Base-by-base conservation (phyloP, 2,113 vertebrate genomes). In the Arvicanthis niloticus region DNA sequence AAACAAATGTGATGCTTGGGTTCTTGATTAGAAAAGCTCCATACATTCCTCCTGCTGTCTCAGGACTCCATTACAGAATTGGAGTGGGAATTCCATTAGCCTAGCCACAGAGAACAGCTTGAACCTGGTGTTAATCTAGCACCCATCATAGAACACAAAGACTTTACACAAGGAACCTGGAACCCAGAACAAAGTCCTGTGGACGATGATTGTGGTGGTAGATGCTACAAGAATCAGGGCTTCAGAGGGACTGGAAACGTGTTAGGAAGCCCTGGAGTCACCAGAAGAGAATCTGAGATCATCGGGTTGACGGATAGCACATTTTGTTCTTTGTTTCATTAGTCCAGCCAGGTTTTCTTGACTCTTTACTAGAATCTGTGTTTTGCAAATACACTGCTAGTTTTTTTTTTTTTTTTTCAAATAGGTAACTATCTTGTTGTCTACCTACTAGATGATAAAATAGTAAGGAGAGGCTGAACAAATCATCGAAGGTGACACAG, bases 171-270 rank as follows among this genome's bases (percentile, higher is more conserved):
- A n/a, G 31, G 22, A 81, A 42, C 34, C 13, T 21, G 58, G 81
- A 12, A n/a, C 34, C 53, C 68, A 78, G 9, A 76, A 31, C 70
- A 24, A 42, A n/a, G 88, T 1, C 22, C 8, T 12, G 65, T 62
- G 22, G 34, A 16, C 40, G 42, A 7, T 0, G 4, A 17, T 7
- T 16, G 40, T 19, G 51, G 2, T 15, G 0, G 4, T 51, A 42
- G 24, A 11, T 5, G 0, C 21, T 22, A 42, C 0, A 16, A 16
- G 5, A 6, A 5, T 13, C 0, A 4, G 2, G 4, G 15, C 13
- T 40, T 85, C 60, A 16, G 75, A 22, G 17, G 19, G 3, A 1
- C 37, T 51, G 65, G 56, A 53, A 40, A 68, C 62, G 1, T 9
- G 3, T 40, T 60, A 65, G 45, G 26, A 15, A 13, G 6, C 1